Percentiles rank a stretch among this genome's conserved stretches.
Evolutionary conservation across 2,888 invertebrate genomes (phyloP).

Genomic region (Saturnia japonica): DNA sequence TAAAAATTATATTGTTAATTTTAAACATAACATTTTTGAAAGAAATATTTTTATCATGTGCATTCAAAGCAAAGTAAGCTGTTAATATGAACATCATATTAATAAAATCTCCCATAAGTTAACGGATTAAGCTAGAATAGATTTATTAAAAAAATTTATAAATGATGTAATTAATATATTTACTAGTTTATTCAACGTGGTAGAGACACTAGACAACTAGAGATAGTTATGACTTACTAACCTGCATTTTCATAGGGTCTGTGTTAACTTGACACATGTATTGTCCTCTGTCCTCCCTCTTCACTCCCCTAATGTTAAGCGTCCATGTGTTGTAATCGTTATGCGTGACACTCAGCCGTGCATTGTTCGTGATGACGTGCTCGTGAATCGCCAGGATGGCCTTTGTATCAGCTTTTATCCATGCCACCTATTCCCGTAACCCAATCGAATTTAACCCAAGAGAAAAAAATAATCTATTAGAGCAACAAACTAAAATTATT

Average conservation of each 20-base stretch:
- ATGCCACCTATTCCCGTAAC: constrained; percentile 87
- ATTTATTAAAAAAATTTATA: no score
- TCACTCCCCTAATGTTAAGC: constrained; percentile 91
- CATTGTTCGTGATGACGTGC: constrained; percentile 96
- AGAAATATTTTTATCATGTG: not conserved
- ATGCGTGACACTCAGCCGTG: constrained; percentile 93
- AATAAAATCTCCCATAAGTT: not conserved
- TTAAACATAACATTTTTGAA: not conserved
- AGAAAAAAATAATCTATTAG: constrained; percentile 26
- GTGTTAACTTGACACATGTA: constrained; percentile 98
- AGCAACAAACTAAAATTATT: constrained; percentile 12
- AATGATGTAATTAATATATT: no score
- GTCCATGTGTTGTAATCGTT: constrained; percentile 97
- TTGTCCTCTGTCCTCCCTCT: constrained; percentile 92
- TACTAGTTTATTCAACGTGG: no score
- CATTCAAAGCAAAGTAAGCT: not conserved
- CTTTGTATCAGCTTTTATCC: constrained; percentile 97
- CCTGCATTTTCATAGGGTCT: constrained; percentile 97
- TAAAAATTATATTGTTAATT: constrained; percentile 17
- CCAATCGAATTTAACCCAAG: constrained; percentile 24
- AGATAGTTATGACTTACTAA: constrained; percentile 44
- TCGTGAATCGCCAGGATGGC: constrained; percentile 96
- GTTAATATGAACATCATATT: not conserved
- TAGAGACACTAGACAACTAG: not conserved
- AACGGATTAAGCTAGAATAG: not conserved